These are phyloP conservation scores for Salmo trutta DNA, from an alignment of 2,797 vertebrate genomes.

Conservation along the genomic window DNA sequence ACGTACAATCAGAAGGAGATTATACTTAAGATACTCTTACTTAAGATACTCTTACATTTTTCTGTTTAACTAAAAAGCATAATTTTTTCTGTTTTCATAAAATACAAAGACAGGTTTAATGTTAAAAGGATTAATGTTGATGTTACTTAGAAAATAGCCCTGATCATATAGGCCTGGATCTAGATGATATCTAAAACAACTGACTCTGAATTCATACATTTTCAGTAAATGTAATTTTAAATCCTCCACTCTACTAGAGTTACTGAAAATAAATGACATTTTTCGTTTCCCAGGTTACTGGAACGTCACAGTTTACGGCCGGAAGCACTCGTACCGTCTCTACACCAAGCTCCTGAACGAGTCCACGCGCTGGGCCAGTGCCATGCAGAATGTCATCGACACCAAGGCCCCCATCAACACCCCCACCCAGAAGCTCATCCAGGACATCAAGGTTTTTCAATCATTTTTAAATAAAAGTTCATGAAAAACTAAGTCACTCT, in stretches of 20 bases:
- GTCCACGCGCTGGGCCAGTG: slow-evolving; percentile 88
- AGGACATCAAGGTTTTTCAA: slow-evolving; percentile 86
- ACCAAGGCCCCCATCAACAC: slow-evolving; percentile 94
- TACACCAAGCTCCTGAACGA: slow-evolving; percentile 93
- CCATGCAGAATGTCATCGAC: slow-evolving; percentile 94
- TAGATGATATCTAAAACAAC: no score
- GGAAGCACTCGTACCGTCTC: slow-evolving; percentile 92
- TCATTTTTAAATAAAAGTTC: no score
- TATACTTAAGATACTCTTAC: no score
- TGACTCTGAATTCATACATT: no score
- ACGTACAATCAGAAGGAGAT: no score
- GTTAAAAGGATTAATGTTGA: no score
- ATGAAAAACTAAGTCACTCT: not conserved
- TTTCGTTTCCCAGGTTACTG: slow-evolving; percentile 84
- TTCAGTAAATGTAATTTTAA: not conserved
- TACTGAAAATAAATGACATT: not conserved
- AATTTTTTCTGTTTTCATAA: no score
- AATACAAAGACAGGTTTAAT: no score
- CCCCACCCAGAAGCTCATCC: slow-evolving; percentile 95
- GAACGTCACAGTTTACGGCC: slow-evolving; percentile 89
- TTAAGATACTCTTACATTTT: no score
- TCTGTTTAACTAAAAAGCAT: no score
- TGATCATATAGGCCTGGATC: no score
- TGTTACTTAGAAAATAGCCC: no score
- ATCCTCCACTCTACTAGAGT: not conserved